These are phyloP conservation scores for Mormyrops boulengeri DNA, from an alignment of 2,797 vertebrate genomes.

Conservation along the genomic window DNA sequence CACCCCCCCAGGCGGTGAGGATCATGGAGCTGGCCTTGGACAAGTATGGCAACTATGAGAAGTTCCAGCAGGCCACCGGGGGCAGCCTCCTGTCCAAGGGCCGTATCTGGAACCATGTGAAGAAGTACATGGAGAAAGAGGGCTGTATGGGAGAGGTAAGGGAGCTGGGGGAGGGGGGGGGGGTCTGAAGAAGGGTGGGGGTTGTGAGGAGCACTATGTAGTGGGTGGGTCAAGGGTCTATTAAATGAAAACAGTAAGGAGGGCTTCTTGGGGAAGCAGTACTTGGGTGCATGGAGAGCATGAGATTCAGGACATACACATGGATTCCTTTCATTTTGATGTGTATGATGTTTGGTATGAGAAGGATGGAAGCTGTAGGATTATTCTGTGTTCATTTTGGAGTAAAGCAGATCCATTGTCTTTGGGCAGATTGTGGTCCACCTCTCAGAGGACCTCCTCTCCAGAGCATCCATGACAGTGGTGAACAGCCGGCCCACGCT, in stretches of 20 bases:
- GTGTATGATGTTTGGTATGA: neutral
- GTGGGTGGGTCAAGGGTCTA: neutral
- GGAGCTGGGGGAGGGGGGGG: neutral
- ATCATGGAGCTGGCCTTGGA: constrained; percentile 81
- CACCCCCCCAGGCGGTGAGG: constrained; percentile 68
- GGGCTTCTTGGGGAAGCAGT: neutral
- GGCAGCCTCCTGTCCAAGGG: constrained; percentile 77
- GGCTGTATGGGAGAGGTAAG: constrained; percentile 86
- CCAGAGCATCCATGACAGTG: constrained; percentile 89
- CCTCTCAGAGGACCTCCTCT: constrained; percentile 85
- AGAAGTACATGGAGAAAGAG: constrained; percentile 91
- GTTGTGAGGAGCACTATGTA: neutral
- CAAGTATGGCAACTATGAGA: constrained; percentile 86
- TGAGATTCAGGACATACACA: neutral
- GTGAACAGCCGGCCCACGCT: constrained; percentile 83
- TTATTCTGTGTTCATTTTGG: neutral
- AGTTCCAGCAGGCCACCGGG: constrained; percentile 82
- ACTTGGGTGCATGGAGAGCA: neutral
- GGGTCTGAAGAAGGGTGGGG: neutral
- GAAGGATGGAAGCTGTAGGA: neutral
- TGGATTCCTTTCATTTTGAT: neutral
- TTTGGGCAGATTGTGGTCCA: constrained; percentile 77
- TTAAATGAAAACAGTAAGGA: neutral
- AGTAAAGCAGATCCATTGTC: neutral
- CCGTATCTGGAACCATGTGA: constrained; percentile 76